These are phyloP conservation scores for Machaerirhynchus nigripectus DNA, from an alignment of 2,113 vertebrate genomes.

Conservation along the genomic window DNA sequence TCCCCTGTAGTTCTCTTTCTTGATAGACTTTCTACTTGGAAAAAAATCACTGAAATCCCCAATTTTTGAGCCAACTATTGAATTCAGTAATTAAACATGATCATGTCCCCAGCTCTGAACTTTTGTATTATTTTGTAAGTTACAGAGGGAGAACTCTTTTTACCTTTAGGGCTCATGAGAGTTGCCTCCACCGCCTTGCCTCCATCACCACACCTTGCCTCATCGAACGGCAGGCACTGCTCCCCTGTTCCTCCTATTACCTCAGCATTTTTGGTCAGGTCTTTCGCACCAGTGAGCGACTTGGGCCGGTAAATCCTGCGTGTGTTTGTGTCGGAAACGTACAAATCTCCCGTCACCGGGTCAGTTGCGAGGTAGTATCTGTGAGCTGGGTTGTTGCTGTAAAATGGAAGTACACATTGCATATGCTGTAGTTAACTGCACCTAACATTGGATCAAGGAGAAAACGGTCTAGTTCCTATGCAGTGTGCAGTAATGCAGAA, in stretches of 20 bases:
- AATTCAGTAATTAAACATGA: background rate
- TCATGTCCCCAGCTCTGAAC: background rate
- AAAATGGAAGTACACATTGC: background rate
- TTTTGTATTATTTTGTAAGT: background rate
- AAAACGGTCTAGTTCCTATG: background rate
- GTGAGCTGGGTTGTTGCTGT: conserved; percentile 96
- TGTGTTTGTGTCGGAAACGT: conserved; percentile 95
- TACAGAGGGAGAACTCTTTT: background rate
- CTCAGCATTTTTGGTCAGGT: conserved; percentile 89
- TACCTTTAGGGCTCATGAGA: conserved; percentile 98
- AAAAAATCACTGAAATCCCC: background rate
- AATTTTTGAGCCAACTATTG: background rate
- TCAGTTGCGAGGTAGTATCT: conserved; percentile 95
- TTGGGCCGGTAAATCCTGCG: conserved; percentile 91
- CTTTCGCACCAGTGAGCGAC: conserved; percentile 80
- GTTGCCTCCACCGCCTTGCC: conserved; percentile 92
- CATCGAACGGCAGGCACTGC: conserved; percentile 95
- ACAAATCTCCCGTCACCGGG: conserved; percentile 90
- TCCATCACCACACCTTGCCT: conserved; percentile 94
- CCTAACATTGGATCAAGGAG: background rate
- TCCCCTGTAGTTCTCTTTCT: background rate
- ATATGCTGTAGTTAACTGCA: background rate
- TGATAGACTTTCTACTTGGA: background rate
- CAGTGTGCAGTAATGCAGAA: background rate
- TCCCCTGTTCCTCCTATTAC: conserved; percentile 93